Base-by-base conservation (phyloP, 35 echinoderm and acorn worm genomes). In the Acanthaster planci region DNA sequence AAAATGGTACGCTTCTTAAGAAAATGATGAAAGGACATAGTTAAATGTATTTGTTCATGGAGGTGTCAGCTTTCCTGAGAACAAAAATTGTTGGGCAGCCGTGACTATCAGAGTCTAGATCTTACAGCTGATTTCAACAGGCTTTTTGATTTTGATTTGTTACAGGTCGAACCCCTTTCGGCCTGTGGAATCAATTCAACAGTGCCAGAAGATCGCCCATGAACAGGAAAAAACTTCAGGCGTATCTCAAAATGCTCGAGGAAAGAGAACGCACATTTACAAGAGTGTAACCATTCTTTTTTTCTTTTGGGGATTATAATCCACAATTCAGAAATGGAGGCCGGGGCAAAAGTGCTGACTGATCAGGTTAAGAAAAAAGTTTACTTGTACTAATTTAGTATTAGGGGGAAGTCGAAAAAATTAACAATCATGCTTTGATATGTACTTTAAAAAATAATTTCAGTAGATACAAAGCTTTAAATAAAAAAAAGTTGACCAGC, bases 121-220 rank as follows among this genome's bases (percentile, higher is more conserved):
- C 19, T n/a, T 59, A 7, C 27, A 26, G 17, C 27, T 59, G 27
- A 59, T 14, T 18, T n/a, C 16, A 59, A 59, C 56, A 59, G 56
- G 8, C 30, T 9, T 10, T 14, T 34, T 31, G 8, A 14, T 14
- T 14, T 34, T 31, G n/a, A 14, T 14, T 72, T 14, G 10, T 14
- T 10, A 34, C 34, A 72, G 64, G 23, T 12, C 64, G 26, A 15
- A 72, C 26, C 14, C 64, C 34, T 34, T 72, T 10, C 34, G 23
- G 64, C 34, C 64, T 72, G 15, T 72, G 23, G 64, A 35, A 21
- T 7, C 64, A 72, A 72, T 72, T 72, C 34, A 72, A 72, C 34
- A 30, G 64, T 16, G 64, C 29, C 29, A 23, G 4, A 26, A 10
- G 64, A 31, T 72, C 64, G 14, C 64, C 64, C 30, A 72, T 9